Evolutionary conservation across 2,797 vertebrate genomes (phyloP), one percentile per base, ranked within the genome.

Genomic region (Esox lucius): DNA sequence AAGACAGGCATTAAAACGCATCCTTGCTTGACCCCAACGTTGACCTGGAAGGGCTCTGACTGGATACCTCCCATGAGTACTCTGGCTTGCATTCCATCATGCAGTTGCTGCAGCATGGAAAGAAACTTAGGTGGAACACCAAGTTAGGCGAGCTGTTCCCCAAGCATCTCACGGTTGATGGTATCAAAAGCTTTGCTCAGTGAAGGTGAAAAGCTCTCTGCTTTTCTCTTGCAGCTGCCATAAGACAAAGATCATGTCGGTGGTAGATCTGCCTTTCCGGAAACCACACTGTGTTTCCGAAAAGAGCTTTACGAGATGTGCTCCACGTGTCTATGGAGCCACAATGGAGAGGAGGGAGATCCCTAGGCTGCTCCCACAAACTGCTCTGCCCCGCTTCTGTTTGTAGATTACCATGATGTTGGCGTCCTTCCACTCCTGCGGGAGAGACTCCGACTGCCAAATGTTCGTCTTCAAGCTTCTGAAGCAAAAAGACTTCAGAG

Each of bases 41-140:
- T 19, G 16, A 24, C 59, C 2, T 1, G 39, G 19, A 26, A 73
- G 59, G 28, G 62, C 59, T 42, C 71, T 24, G 15, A 39, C 22
- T 19, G 17, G 19, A 19, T 49, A 16, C 49, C 16, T 6, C 49
- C 49, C 17, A n/a, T 5, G 5, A 53, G 16, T 7, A 6, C 49
- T 53, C 49, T 53, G 49, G 53, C 17, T 5, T 65, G 71, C 59
- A 73, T 73, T n/a, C 33, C 35, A 26, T 73, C 15, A 26, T 73
- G 33, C 2, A 73, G 31, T 8, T 65, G 39, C 33, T 73, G 13
- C 19, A 64, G 33, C n/a, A 65, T 22, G 9, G 13, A 39, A 4
- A 64, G 31, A 73, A 48, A 66, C 53, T 48, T 46, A n/a, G 15
- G 26, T 17, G 39, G 56, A 1, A 72, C 35, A 53, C 33, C 46